A percentile compares a stretch with the other conserved stretches of the same genome.
Conservation (phyloP, 2,888 invertebrate genomes). For the Dolichomitus sp. region DNA sequence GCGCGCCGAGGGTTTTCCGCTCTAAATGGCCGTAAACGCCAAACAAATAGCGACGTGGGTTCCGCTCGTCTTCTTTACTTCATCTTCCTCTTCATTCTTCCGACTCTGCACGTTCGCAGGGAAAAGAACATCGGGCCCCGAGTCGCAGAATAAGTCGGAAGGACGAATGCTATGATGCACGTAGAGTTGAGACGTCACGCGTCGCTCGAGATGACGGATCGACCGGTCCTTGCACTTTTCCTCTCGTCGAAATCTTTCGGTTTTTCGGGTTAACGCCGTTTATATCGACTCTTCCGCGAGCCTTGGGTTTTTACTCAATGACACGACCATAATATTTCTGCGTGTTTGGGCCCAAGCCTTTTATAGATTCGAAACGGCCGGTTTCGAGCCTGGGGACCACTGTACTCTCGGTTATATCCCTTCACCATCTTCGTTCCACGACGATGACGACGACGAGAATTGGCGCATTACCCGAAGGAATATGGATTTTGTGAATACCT, state of each 20-base stretch:
- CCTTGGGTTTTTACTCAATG: conserved; percentile 17
- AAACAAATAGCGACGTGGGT: conserved; percentile 78
- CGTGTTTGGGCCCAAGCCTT: conserved; percentile 14
- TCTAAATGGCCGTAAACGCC: conserved; percentile 79
- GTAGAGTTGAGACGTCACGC: conserved; percentile 64
- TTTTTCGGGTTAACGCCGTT: conserved; percentile 25
- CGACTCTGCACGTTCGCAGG: neutral
- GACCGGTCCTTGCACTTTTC: conserved; percentile 35
- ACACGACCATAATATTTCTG: conserved; percentile 40
- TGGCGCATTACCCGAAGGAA: conserved; percentile 25
- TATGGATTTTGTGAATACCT: neutral
- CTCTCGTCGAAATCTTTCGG: conserved; percentile 5
- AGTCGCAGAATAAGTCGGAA: conserved; percentile 51
- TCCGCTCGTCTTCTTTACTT: conserved; percentile 66
- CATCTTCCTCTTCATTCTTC: conserved; percentile 20
- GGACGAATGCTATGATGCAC: neutral
- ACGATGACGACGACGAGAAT: neutral
- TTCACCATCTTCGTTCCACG: neutral
- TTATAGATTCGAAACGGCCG: conserved; percentile 3
- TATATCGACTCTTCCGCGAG: neutral
- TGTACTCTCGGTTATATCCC: neutral
- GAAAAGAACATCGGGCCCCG: conserved; percentile 12
- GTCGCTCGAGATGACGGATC: conserved; percentile 61
- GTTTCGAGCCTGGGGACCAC: neutral
- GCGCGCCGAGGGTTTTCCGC: conserved; percentile 73